Base-by-base conservation (phyloP, 1,140 invertebrate genomes). In the Agraylea sexmaculata region DNA sequence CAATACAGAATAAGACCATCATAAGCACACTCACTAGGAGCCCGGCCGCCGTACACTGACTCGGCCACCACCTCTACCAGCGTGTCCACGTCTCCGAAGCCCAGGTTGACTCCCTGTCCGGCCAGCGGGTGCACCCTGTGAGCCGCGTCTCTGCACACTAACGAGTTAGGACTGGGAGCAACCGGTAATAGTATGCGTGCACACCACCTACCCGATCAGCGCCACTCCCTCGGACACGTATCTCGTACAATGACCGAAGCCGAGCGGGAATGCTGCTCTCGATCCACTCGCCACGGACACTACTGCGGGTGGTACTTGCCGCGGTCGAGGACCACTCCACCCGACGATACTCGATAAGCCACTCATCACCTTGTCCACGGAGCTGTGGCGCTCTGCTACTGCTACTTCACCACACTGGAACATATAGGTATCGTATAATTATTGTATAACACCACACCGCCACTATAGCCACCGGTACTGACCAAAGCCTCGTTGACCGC, bases 81-180 rank as follows among this genome's bases (percentile, higher is more conserved):
- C 49, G 71, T 70, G 10, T 66, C 55, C 1, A 96, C 80, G 68
- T 99, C 96, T 16, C 87, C 87, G 62, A 98, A 94, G 3, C 95
- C 95, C 29, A 99, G 67, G 69, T 99, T 99, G 0, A 97, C 88
- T 8, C 94, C 94, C 64, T 96, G 92, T 0, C 95, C 95, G 30
- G 94, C 95, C 34, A 98, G 58, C 0, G 95, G 95, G 70, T 99
- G 94, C 23, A 99, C 73, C 55, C 89, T 73, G 63, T 99, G 95
- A 6, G 93, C 93, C 22, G 94, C 88, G 73, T 99, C 95, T 11
- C 87, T 85, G 52, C 18, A 68, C 6, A 25, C n/a, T 57, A 46
- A 45, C n/a, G 6, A 25, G n/a, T 7, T 25, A 25, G n/a, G n/a
- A 25, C 25, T 40, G 13, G 31, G 41, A 37, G 40, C 31, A 40